Conservation (phyloP, 2,888 invertebrate genomes). For the Timema cristinae region DNA sequence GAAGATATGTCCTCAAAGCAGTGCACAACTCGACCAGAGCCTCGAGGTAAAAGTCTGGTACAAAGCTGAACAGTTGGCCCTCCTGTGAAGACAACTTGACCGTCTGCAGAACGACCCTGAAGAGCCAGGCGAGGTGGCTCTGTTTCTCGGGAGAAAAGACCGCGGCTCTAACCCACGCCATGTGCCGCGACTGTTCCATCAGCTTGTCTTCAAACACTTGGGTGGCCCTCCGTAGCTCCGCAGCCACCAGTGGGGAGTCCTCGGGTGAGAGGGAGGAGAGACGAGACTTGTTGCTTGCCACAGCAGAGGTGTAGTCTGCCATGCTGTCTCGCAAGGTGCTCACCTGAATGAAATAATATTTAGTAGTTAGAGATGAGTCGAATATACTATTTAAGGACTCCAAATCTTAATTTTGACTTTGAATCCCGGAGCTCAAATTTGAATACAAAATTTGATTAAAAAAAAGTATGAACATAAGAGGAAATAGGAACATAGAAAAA, state of each 20-base stretch:
- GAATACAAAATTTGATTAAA: too few relatives aligned
- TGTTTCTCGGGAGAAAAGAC: constrained; percentile 63
- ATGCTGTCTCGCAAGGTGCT: constrained; percentile 61
- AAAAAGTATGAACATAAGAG: too few relatives aligned
- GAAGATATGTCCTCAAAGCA: constrained; percentile 60
- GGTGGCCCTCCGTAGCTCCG: constrained; percentile 55
- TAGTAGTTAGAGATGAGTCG: too few relatives aligned
- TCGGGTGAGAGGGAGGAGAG: constrained; percentile 38
- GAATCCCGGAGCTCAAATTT: too few relatives aligned
- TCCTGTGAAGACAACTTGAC: constrained; percentile 56
- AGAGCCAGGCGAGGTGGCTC: constrained; percentile 56
- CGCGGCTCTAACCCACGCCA: constrained; percentile 63
- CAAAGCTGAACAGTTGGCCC: constrained; percentile 63
- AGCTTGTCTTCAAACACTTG: constrained; percentile 57
- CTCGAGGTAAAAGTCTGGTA: constrained; percentile 70
- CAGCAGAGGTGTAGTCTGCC: constrained; percentile 59
- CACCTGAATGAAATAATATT: constrained; percentile 31
- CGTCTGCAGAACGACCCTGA: constrained; percentile 57
- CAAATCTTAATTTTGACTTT: too few relatives aligned
- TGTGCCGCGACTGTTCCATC: constrained; percentile 58
- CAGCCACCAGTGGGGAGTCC: constrained; percentile 25
- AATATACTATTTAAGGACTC: too few relatives aligned
- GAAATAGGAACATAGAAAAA: too few relatives aligned
- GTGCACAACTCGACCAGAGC: constrained; percentile 61
- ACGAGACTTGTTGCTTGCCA: constrained; percentile 54